A percentile compares a stretch with the other conserved stretches of the same genome.
These are phyloP conservation scores for Yponomeuta evonymella DNA, from an alignment of 2,888 invertebrate species.

Conservation along the genomic window DNA sequence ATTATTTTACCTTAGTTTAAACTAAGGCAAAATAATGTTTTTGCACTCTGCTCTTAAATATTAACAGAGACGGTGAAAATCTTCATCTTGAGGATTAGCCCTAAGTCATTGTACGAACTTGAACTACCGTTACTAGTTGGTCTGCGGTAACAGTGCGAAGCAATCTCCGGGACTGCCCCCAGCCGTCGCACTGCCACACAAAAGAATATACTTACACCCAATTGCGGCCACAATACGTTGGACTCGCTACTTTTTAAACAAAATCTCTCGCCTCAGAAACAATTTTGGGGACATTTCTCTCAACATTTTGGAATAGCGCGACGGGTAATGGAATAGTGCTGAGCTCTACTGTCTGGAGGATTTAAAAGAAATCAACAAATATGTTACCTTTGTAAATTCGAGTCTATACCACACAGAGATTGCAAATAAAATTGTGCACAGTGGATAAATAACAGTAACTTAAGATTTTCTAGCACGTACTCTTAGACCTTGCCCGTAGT, in stretches of 20 bases:
- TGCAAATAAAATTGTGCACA: too few relatives aligned
- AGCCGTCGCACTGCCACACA: not conserved
- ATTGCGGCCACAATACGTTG: conserved; percentile 1
- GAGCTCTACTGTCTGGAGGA: not conserved
- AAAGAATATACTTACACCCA: not conserved
- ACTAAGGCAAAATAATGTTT: too few relatives aligned
- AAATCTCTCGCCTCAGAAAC: not conserved
- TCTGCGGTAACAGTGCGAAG: not conserved
- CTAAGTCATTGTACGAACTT: too few relatives aligned
- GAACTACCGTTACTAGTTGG: not conserved
- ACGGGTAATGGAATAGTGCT: not conserved
- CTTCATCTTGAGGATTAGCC: too few relatives aligned
- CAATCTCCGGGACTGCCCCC: not conserved
- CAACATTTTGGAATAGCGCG: not conserved
- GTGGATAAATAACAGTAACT: too few relatives aligned
- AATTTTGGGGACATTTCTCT: not conserved
- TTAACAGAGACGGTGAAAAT: too few relatives aligned
- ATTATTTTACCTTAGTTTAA: too few relatives aligned
- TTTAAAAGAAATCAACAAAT: not conserved
- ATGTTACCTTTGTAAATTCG: too few relatives aligned
- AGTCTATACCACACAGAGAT: too few relatives aligned
- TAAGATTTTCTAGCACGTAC: too few relatives aligned
- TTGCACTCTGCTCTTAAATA: too few relatives aligned
- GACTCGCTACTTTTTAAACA: not conserved
- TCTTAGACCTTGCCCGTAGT: too few relatives aligned